phyloP scores from a whole-genome alignment of 2,888 invertebrate genomes.

The Cyaniris semiargus region DNA sequence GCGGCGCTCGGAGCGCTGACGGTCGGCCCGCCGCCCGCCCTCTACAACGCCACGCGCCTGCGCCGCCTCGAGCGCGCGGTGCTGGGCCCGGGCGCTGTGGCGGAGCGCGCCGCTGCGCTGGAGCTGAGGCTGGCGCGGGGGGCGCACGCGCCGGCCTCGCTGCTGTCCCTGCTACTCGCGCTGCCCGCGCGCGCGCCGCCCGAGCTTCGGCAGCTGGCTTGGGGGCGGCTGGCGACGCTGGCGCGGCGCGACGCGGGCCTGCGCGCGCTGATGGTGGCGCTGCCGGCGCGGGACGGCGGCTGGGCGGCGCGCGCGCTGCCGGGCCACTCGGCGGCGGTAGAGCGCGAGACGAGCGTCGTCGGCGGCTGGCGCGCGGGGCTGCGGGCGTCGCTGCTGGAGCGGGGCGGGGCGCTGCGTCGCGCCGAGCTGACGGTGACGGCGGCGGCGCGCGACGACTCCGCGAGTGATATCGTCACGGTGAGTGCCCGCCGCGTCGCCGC shows the following conservation, averaged over 20 bases:
- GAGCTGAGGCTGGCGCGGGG: slow-evolving; percentile 48
- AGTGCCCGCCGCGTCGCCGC: not conserved
- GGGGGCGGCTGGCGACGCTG: slow-evolving; percentile 53
- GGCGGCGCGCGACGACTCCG: slow-evolving; percentile 33
- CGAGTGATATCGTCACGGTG: slow-evolving; percentile 35
- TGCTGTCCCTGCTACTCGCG: slow-evolving; percentile 33
- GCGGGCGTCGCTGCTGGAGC: slow-evolving; percentile 57
- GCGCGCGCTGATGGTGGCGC: slow-evolving; percentile 41
- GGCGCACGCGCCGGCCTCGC: slow-evolving; percentile 45
- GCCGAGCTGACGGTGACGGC: slow-evolving; percentile 52
- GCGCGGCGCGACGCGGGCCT: slow-evolving; percentile 39
- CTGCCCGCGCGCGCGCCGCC: slow-evolving; percentile 40
- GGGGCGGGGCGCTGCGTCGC: slow-evolving; percentile 56
- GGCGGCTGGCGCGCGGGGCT: slow-evolving; percentile 50
- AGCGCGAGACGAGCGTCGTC: slow-evolving; percentile 49
- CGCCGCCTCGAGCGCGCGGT: slow-evolving; percentile 36
- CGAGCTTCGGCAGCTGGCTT: slow-evolving; percentile 60
- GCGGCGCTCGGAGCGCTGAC: slow-evolving; percentile 48
- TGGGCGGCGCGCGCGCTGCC: slow-evolving; percentile 37
- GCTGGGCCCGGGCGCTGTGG: slow-evolving; percentile 42
- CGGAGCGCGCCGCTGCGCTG: slow-evolving; percentile 55
- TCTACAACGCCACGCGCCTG: slow-evolving; percentile 35
- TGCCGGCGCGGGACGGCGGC: slow-evolving; percentile 46
- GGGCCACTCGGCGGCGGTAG: slow-evolving; percentile 49
- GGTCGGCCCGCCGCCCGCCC: slow-evolving; percentile 38